Conservation (phyloP, 2,797 vertebrate species). For the Hyperoplus immaculatus region DNA sequence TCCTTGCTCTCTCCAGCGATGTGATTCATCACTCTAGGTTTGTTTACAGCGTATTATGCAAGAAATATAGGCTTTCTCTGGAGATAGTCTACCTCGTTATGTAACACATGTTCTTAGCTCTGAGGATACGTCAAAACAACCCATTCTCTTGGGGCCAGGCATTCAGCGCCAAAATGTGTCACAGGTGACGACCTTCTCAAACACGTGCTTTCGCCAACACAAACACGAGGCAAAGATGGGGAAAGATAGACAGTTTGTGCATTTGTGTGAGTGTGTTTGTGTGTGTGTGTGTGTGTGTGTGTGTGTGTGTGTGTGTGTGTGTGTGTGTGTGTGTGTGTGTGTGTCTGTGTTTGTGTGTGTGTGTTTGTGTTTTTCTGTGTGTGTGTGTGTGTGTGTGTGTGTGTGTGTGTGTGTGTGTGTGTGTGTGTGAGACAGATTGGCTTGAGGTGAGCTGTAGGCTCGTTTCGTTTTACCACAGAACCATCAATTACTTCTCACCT, state of each 20-base stretch:
- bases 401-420: too few species aligned
- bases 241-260: constrained; percentile 8
- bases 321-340: too few species aligned
- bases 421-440: constrained; percentile 12
- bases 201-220: constrained; percentile 33
- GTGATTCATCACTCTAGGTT: constrained; percentile 77
- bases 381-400: too few species aligned
- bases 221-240: constrained; percentile 24
- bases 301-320: too few species aligned
- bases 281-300: too few species aligned
- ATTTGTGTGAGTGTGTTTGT: not conserved
- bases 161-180: constrained; percentile 35
- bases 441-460: constrained; percentile 33
- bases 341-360: too few species aligned
- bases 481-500: constrained; percentile 59
- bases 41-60: constrained; percentile 61
- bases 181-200: constrained; percentile 52
- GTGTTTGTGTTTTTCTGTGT: too few species aligned
- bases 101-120: constrained; percentile 31
- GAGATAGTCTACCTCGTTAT: constrained; percentile 9
- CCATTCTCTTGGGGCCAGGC: constrained; percentile 29
- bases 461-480: constrained; percentile 46
- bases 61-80: constrained; percentile 31
- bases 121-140: constrained; percentile 31
- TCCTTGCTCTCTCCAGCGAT: constrained; percentile 45